Conservation (phyloP, 2,797 vertebrate genomes). For the Scomberomorus guttatus region DNA sequence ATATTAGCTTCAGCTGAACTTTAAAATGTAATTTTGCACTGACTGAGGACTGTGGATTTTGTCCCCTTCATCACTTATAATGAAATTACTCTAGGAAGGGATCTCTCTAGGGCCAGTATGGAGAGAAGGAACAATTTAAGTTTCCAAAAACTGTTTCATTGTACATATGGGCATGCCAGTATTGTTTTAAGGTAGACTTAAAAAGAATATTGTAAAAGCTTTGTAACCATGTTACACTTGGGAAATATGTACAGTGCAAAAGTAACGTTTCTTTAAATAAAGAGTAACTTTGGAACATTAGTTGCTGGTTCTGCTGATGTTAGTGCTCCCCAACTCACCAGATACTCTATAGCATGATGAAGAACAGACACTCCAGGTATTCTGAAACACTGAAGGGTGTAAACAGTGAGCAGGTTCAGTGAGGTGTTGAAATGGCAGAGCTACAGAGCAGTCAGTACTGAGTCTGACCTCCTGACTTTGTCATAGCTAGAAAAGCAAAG, state of each 20-base stretch:
- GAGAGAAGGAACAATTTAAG: neutral
- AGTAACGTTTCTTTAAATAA: too few relatives aligned
- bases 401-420: neutral
- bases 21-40: too few relatives aligned
- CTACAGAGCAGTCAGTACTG: neutral
- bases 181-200: too few relatives aligned
- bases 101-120: neutral
- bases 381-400: neutral
- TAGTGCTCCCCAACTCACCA: too few relatives aligned
- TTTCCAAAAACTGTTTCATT: too few relatives aligned
- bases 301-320: neutral
- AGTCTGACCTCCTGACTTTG: conserved; percentile 5
- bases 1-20: too few relatives aligned
- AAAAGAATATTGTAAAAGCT: neutral
- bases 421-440: neutral
- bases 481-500: neutral
- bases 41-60: neutral
- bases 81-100: neutral
- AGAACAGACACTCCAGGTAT: neutral
- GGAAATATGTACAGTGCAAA: neutral
- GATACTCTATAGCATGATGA: neutral
- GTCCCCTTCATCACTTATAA: too few relatives aligned
- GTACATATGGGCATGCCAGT: neutral
- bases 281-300: too few relatives aligned
- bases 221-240: neutral